Percentiles rank a stretch among this genome's conserved stretches.
Conservation (phyloP, 2,888 invertebrate species). For the Protodeltote pygarga region DNA sequence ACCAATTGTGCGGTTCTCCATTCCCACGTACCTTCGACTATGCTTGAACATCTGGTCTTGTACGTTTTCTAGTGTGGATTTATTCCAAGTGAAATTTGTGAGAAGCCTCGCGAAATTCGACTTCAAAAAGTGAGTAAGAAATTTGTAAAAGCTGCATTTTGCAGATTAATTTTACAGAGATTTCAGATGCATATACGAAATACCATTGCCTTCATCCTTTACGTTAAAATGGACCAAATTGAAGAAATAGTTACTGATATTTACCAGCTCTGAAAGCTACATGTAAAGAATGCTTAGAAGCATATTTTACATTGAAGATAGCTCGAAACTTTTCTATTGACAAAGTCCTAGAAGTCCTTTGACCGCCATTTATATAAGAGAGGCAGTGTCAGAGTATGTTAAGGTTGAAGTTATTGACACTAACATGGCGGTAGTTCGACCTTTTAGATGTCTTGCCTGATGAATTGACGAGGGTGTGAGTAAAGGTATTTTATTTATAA, state of each 20-base stretch:
- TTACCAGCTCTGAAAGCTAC: slow-evolving; percentile 2
- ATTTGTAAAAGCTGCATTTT: slow-evolving; percentile 28
- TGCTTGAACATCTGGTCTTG: slow-evolving; percentile 41
- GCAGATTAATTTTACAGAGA: slow-evolving; percentile 36
- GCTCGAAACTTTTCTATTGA: slow-evolving; percentile 1
- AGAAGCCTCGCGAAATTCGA: slow-evolving; percentile 19
- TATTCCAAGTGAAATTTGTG: slow-evolving; percentile 30
- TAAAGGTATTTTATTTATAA: too few relatives aligned
- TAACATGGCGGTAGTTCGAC: slow-evolving; percentile 30
- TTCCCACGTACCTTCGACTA: slow-evolving; percentile 55
- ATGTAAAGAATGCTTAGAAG: background rate
- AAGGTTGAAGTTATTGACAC: slow-evolving; percentile 20
- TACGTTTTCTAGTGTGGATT: slow-evolving; percentile 32
- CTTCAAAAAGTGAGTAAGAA: slow-evolving; percentile 26
- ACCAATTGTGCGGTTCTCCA: slow-evolving; percentile 52
- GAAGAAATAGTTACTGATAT: slow-evolving; percentile 9
- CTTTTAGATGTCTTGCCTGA: slow-evolving; percentile 38
- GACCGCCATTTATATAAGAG: slow-evolving; percentile 28
- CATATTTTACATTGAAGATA: slow-evolving; percentile 18
- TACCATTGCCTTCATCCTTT: slow-evolving; percentile 14
- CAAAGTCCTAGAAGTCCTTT: slow-evolving; percentile 12
- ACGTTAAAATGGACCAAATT: slow-evolving; percentile 5
- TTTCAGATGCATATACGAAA: slow-evolving; percentile 29
- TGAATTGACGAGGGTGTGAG: slow-evolving; percentile 38
- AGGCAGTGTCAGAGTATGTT: slow-evolving; percentile 22